Conservation (phyloP, 2,113 vertebrate genomes). For the Rattus norvegicus region DNA sequence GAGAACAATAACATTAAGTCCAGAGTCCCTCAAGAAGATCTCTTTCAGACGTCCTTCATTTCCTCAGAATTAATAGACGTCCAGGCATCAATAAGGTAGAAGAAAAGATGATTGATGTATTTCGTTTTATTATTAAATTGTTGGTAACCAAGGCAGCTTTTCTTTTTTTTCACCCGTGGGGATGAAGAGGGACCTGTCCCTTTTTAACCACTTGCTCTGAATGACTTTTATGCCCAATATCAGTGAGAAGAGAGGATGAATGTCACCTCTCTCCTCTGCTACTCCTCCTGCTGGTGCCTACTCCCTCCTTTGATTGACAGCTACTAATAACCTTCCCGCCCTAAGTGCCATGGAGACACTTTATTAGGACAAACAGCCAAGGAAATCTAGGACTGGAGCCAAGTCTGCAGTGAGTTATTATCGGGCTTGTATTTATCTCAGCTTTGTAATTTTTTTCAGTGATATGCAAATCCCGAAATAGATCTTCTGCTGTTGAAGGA, state of each 20-base stretch:
- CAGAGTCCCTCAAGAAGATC: slow-evolving; percentile 73
- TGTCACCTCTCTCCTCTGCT: slow-evolving; percentile 91
- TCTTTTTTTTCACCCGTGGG: slow-evolving; percentile 79
- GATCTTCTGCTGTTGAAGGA: slow-evolving; percentile 93
- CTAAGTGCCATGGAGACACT: slow-evolving; percentile 92
- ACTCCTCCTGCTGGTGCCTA: slow-evolving; percentile 86
- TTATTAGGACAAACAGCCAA: slow-evolving; percentile 95
- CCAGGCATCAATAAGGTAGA: slow-evolving; percentile 82
- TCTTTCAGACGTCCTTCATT: slow-evolving; percentile 85
- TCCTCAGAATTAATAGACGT: slow-evolving; percentile 83
- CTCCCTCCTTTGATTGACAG: slow-evolving; percentile 94
- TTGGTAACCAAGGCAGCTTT: slow-evolving; percentile 85
- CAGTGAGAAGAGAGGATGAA: slow-evolving; percentile 88
- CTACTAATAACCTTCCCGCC: slow-evolving; percentile 94
- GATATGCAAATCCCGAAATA: slow-evolving; percentile 94
- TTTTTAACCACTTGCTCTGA: slow-evolving; percentile 90
- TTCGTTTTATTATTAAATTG: slow-evolving; percentile 86
- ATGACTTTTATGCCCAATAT: slow-evolving; percentile 90
- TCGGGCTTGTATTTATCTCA: slow-evolving; percentile 91
- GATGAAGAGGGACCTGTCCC: slow-evolving; percentile 86
- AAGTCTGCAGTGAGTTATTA: slow-evolving; percentile 96
- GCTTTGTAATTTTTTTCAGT: slow-evolving; percentile 93
- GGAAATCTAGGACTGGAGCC: slow-evolving; percentile 94
- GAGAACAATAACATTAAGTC: slow-evolving; percentile 71
- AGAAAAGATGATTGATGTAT: slow-evolving; percentile 85